phyloP scores from a whole-genome alignment of 2,888 invertebrate genomes.

The Gibbula magus region DNA sequence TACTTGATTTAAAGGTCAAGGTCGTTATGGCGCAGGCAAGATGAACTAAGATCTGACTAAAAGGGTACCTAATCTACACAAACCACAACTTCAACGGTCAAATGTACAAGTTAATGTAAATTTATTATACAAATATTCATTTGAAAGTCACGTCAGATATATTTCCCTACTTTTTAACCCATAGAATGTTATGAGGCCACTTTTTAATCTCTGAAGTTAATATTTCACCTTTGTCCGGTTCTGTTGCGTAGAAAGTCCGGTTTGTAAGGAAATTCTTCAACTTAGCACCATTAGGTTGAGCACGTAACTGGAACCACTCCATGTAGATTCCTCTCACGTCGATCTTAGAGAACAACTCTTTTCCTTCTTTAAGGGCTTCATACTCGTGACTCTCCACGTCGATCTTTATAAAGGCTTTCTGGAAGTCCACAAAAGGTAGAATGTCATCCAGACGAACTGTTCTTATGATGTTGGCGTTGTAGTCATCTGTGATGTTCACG shows the following conservation, averaged over 20 bases:
- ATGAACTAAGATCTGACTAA: no score
- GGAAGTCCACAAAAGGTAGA: not conserved
- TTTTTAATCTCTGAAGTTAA: not conserved
- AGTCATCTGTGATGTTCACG: not conserved
- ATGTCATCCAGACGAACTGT: not conserved
- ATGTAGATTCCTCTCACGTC: not conserved
- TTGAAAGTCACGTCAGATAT: no score
- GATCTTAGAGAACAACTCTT: not conserved
- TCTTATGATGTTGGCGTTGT: not conserved
- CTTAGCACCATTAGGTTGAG: not conserved
- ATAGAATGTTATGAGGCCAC: not conserved
- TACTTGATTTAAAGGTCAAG: no score
- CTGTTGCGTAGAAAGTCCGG: not conserved
- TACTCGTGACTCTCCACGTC: conserved; percentile 3
- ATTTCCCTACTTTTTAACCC: not conserved
- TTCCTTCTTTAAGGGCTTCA: not conserved
- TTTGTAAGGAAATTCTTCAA: not conserved
- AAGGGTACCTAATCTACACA: not conserved
- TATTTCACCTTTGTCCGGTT: not conserved
- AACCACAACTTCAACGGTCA: no score
- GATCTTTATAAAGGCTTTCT: conserved; percentile 3
- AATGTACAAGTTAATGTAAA: no score
- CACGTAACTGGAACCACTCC: not conserved
- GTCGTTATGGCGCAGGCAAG: no score
- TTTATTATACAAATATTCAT: no score